These are phyloP conservation scores for Cinclus cinclus DNA, from an alignment of 2,113 vertebrate species.

Conservation along the genomic window DNA sequence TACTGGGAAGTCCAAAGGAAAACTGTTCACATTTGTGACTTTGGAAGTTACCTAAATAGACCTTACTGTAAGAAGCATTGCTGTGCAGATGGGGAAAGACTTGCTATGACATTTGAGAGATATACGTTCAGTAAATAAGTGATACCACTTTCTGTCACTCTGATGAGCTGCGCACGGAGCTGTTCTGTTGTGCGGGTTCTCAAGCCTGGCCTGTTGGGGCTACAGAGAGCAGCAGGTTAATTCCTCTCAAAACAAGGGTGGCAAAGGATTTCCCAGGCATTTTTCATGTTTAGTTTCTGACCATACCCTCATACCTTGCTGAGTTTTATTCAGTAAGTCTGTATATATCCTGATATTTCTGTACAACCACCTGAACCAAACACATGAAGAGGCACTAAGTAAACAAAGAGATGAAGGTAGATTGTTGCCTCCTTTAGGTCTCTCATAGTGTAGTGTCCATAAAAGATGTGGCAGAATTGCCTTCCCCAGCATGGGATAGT, in stretches of 20 bases:
- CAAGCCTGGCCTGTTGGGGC: neutral
- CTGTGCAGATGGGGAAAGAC: neutral
- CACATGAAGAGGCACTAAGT: rapidly evolving
- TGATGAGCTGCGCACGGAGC: neutral
- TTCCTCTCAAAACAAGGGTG: neutral
- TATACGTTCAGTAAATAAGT: neutral
- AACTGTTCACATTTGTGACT: neutral
- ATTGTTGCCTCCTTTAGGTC: neutral
- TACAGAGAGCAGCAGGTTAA: neutral
- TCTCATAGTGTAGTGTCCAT: neutral
- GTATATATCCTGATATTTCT: neutral
- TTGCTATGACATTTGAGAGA: neutral
- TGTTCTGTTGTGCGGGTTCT: neutral
- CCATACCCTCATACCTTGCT: neutral
- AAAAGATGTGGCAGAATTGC: neutral
- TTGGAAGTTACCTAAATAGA: neutral
- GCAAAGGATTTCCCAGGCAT: neutral
- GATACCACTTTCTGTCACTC: neutral
- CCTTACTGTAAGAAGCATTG: neutral
- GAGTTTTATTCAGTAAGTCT: neutral
- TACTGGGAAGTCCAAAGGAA: neutral
- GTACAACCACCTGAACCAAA: neutral
- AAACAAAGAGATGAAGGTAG: neutral
- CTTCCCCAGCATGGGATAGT: neutral
- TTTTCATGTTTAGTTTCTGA: neutral